These are phyloP conservation scores for Empidonax alnorum DNA, from an alignment of 2,113 vertebrate genomes.

Conservation along the genomic window DNA sequence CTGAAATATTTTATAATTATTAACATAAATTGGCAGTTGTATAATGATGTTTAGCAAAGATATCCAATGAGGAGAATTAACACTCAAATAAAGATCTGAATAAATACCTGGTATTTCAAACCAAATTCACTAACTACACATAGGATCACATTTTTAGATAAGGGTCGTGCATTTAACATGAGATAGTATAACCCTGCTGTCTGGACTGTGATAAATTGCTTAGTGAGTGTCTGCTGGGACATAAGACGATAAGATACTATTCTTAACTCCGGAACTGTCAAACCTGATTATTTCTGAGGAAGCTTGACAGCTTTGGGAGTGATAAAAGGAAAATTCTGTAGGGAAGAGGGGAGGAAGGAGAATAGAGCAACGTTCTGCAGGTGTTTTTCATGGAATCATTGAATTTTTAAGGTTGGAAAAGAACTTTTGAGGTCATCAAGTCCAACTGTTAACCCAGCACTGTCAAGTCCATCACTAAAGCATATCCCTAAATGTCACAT, in stretches of 20 bases:
- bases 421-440: neutral
- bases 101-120: slow-evolving; percentile 55
- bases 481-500: neutral
- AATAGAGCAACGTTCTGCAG: neutral
- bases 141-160: slow-evolving; percentile 18
- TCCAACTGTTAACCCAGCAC: neutral
- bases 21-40: slow-evolving; percentile 58
- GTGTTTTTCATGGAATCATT: neutral
- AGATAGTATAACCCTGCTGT: neutral
- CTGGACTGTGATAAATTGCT: slow-evolving; percentile 62
- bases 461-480: neutral
- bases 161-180: slow-evolving; percentile 41
- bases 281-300: slow-evolving; percentile 30
- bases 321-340: neutral
- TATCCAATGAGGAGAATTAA: slow-evolving; percentile 30
- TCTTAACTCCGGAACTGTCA: slow-evolving; percentile 56
- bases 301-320: slow-evolving; percentile 16
- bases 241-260: slow-evolving; percentile 25
- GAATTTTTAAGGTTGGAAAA: neutral
- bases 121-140: slow-evolving; percentile 3
- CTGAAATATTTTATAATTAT: slow-evolving; percentile 67
- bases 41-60: slow-evolving; percentile 44
- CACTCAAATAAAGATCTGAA: slow-evolving; percentile 47
- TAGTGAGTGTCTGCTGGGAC: slow-evolving; percentile 1
- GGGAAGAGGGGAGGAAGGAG: neutral